Evolutionary conservation across 2,113 vertebrate genomes (phyloP).

Genomic region (Amphiprion ocellaris): DNA sequence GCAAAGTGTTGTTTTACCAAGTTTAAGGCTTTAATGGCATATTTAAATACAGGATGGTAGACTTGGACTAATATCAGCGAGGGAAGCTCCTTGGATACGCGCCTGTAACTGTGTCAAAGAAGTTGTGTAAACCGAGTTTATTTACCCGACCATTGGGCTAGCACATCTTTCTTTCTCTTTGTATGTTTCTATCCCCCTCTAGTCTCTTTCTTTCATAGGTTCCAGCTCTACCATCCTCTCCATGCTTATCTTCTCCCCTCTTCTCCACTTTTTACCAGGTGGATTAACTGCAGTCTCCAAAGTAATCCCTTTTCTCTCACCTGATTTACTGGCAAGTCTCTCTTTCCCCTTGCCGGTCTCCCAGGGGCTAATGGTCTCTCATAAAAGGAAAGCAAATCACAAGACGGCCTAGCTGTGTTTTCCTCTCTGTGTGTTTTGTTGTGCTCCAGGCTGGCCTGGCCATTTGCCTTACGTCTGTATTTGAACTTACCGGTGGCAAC

Average conservation of each 20-base stretch:
- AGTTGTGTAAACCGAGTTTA: slow-evolving; percentile 50
- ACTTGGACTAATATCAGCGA: not conserved
- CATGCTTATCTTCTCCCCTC: slow-evolving; percentile 10
- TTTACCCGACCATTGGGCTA: slow-evolving; percentile 51
- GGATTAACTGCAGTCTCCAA: slow-evolving; percentile 62
- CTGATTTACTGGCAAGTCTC: slow-evolving; percentile 69
- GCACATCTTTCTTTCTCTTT: not conserved
- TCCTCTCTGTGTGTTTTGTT: slow-evolving; percentile 33
- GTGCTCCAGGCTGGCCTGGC: slow-evolving; percentile 47
- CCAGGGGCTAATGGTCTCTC: slow-evolving; percentile 62
- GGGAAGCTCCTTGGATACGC: slow-evolving; percentile 1
- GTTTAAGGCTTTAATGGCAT: slow-evolving; percentile 28
- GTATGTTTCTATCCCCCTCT: not conserved
- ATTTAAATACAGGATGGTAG: slow-evolving; percentile 17
- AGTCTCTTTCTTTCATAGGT: slow-evolving; percentile 32
- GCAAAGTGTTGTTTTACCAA: slow-evolving; percentile 7
- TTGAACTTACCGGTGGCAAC: slow-evolving; percentile 48
- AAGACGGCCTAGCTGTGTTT: slow-evolving; percentile 52
- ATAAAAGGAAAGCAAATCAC: slow-evolving; percentile 57
- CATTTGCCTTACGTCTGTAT: slow-evolving; percentile 53
- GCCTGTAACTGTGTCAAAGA: slow-evolving; percentile 1
- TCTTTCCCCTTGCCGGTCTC: slow-evolving; percentile 53
- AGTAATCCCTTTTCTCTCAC: slow-evolving; percentile 64
- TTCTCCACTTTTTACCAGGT: slow-evolving; percentile 42
- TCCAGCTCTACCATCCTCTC: slow-evolving; percentile 12